Evolutionary conservation across 2,888 invertebrate species (phyloP).

Genomic region (Tachina grossa): DNA sequence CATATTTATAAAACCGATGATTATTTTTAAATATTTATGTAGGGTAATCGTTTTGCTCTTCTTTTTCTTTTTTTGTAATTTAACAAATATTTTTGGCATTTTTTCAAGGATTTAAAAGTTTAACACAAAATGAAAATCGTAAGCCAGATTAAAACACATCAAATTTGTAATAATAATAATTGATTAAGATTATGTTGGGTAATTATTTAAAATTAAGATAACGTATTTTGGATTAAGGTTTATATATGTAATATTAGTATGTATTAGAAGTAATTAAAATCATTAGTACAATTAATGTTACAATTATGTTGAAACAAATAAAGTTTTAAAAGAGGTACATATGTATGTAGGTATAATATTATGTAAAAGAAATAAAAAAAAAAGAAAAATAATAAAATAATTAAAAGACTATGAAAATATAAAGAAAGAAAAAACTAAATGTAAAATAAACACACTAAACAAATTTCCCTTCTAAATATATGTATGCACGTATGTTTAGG

Average conservation of each 20-base stretch:
- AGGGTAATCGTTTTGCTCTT: constrained; percentile 33
- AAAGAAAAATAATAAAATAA: constrained; percentile 72
- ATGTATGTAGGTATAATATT: constrained; percentile 41
- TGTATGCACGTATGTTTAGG: constrained; percentile 29
- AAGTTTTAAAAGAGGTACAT: constrained; percentile 24
- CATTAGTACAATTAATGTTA: constrained; percentile 28
- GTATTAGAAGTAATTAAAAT: constrained; percentile 28
- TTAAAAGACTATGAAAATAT: constrained; percentile 55
- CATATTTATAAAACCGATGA: too few species aligned
- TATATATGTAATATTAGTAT: constrained; percentile 12
- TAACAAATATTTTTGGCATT: constrained; percentile 10
- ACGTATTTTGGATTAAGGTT: constrained; percentile 4
- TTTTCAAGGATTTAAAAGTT: constrained; percentile 22
- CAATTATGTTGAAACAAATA: constrained; percentile 45
- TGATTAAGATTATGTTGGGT: constrained; percentile 37
- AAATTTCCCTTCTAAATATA: constrained; percentile 45
- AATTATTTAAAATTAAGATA: constrained; percentile 24
- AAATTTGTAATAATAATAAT: constrained; percentile 33
- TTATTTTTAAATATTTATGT: constrained; percentile 29
- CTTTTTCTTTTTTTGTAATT: constrained; percentile 20
- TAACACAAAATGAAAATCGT: constrained; percentile 40
- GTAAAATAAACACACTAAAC: constrained; percentile 58
- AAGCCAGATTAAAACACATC: constrained; percentile 56
- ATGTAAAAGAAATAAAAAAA: constrained; percentile 70
- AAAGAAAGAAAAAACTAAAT: constrained; percentile 29